Evolutionary conservation across 2,888 invertebrate species (phyloP).

Genomic region (Nomada ruficornis): DNA sequence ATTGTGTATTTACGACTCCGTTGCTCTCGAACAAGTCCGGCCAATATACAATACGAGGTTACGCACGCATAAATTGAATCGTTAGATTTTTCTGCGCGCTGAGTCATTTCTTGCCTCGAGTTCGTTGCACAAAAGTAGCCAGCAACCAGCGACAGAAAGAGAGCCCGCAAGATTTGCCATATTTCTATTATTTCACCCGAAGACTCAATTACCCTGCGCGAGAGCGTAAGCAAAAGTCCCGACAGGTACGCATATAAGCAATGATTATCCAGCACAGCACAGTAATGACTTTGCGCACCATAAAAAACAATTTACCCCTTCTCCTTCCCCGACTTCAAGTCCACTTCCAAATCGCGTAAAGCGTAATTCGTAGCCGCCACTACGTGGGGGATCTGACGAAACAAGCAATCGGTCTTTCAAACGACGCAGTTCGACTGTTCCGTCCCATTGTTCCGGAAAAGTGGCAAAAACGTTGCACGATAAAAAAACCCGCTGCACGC

Average conservation of each 20-base stretch:
- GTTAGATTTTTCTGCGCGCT: background rate
- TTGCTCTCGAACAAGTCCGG: slow-evolving; percentile 14
- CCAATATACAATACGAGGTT: background rate
- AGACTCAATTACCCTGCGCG: too few relatives aligned
- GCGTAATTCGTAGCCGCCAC: background rate
- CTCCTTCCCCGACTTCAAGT: background rate
- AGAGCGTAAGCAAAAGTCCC: too few relatives aligned
- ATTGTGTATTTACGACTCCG: slow-evolving; percentile 49
- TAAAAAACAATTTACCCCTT: background rate
- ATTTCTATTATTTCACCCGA: too few relatives aligned
- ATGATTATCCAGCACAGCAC: background rate
- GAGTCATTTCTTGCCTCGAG: background rate
- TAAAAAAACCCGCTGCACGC: slow-evolving; percentile 56
- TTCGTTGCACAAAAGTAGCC: background rate
- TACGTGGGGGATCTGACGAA: background rate
- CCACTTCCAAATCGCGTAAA: slow-evolving; percentile 13
- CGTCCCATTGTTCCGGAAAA: slow-evolving; percentile 80
- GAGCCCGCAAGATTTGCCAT: background rate
- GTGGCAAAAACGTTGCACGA: slow-evolving; percentile 69
- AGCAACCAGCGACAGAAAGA: background rate
- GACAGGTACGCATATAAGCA: too few relatives aligned
- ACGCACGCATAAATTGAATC: background rate
- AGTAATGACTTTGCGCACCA: background rate
- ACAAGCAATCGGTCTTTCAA: slow-evolving; percentile 59
- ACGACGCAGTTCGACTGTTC: slow-evolving; percentile 58